Conservation (phyloP, 2,113 vertebrate genomes). For the Sorex fumeus region DNA sequence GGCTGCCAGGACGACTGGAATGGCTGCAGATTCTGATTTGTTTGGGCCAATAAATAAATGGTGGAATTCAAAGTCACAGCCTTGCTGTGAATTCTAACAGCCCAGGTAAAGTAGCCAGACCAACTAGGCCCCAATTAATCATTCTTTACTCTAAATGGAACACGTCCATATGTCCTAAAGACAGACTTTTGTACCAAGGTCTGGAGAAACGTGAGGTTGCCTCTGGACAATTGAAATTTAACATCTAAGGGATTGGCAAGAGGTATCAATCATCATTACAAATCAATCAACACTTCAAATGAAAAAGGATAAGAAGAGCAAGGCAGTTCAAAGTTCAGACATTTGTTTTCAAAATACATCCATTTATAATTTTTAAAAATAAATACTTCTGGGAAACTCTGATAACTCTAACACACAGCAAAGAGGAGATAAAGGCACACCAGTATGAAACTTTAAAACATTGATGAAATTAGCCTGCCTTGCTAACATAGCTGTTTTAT, state of each 20-base stretch:
- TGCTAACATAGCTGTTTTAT: conserved; percentile 82
- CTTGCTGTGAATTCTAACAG: conserved; percentile 69
- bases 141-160: conserved; percentile 78
- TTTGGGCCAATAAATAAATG: conserved; percentile 64
- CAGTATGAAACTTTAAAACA: conserved; percentile 92
- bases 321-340: conserved; percentile 69
- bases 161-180: conserved; percentile 69
- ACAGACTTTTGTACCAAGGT: conserved; percentile 48
- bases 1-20: conserved; percentile 65
- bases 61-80: conserved; percentile 68
- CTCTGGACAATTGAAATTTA: conserved; percentile 61
- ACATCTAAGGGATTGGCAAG: conserved; percentile 24
- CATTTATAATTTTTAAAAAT: conserved; percentile 75
- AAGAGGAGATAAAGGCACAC: conserved; percentile 93
- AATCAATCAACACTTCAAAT: conserved; percentile 57
- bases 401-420: conserved; percentile 93
- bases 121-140: conserved; percentile 65
- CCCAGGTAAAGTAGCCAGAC: conserved; percentile 68
- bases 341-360: conserved; percentile 82
- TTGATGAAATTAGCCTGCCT: conserved; percentile 91
- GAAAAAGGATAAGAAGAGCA: conserved; percentile 63
- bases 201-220: neutral
- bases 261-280: conserved; percentile 38
- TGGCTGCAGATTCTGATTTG: conserved; percentile 67
- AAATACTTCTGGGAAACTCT: conserved; percentile 92